Evolutionary conservation across 2,113 vertebrate genomes (phyloP), one percentile per base, ranked within the genome.

Genomic region (Melanotaenia duboulayi): DNA sequence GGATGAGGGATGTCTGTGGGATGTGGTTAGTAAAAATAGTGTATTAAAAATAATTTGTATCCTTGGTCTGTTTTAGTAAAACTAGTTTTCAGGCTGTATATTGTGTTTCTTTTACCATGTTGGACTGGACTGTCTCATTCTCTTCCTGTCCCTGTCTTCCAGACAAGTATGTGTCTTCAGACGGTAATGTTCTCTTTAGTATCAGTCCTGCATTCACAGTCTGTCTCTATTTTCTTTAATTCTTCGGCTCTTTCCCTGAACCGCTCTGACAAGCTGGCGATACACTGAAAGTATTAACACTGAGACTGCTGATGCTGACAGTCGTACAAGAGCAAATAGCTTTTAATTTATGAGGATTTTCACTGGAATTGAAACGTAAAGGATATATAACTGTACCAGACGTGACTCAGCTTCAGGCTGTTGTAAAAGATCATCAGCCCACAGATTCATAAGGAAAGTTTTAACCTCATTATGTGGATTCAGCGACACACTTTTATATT

Each of bases 181-280:
- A 76, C 54, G 58, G 59, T 25, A 2, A 44, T 23, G 62, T 28
- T 64, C 63, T 81, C 73, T 76, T 81, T 76, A 82, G 74, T 44
- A 67, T 73, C 68, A 1, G 62, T 70, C 40, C n/a, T 59, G 54
- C 60, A 20, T 49, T 65, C 51, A 68, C 64, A 58, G 35, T 37
- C 23, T 51, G 59, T 57, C 75, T 57, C 35, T 54, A 55, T 40
- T 24, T 37, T 64, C 46, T 58, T 20, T 58, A n/a, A 51, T 75
- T 56, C 42, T 57, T 49, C 35, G 39, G 35, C 20, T 72, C 46
- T 59, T 20, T 73, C 44, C 10, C 44, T 57, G 65, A 61, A 35
- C 59, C 32, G 48, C 22, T 54, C n/a, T 70, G 71, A 75, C 72
- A 65, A 37, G 32, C 49, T 56, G 25, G 54, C 42, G 60, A 55